A percentile compares a stretch with the other conserved stretches of the same genome.
phyloP scores from a whole-genome alignment of 1,140 invertebrate genomes.

The Atta texana region DNA sequence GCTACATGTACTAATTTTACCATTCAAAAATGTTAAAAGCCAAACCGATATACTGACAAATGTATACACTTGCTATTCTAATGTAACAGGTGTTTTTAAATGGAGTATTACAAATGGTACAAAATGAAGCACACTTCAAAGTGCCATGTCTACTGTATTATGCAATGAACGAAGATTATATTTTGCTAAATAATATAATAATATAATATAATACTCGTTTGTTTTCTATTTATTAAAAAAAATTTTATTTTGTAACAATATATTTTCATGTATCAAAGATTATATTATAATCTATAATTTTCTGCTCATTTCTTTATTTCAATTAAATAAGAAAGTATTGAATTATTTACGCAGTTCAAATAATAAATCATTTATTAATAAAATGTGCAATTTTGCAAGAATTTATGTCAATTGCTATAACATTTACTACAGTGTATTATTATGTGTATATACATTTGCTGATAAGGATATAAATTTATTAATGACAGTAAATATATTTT shows the following conservation, averaged over 20 bases:
- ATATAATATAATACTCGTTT: neutral
- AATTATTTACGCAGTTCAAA: neutral
- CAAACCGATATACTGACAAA: neutral
- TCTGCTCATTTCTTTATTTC: neutral
- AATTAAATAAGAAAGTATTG: neutral
- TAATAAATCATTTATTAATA: neutral
- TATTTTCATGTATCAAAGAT: no score
- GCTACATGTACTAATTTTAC: neutral
- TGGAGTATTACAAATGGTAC: neutral
- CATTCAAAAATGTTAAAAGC: neutral
- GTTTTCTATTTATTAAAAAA: neutral
- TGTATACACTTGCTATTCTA: neutral
- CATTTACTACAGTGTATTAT: neutral
- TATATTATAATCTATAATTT: neutral
- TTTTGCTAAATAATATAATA: neutral
- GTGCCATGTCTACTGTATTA: neutral
- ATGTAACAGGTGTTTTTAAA: neutral
- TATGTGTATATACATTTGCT: neutral
- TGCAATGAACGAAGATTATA: neutral
- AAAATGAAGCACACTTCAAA: neutral
- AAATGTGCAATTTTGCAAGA: neutral
- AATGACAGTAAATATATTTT: neutral
- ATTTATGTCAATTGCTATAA: neutral
- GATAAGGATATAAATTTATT: neutral
- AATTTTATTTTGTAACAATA: no score